Evolutionary conservation across 2,888 invertebrate species (phyloP).

Genomic region (Xestia ashworthii): DNA sequence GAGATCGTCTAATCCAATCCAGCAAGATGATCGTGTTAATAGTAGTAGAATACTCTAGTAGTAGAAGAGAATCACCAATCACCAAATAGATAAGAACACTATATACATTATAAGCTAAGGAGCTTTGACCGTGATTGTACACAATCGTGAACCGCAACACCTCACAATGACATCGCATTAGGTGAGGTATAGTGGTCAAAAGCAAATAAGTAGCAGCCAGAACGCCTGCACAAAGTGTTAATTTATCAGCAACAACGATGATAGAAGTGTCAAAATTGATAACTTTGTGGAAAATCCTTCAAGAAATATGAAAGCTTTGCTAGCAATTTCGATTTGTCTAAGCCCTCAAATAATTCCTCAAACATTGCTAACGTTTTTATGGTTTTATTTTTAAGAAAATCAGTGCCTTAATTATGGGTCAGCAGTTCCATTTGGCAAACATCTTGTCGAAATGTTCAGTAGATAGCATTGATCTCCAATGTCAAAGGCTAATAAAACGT

Average conservation of each 20-base stretch:
- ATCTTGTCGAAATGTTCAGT: slow-evolving; percentile 8
- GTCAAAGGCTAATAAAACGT: slow-evolving; percentile 70
- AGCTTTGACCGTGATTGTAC: neutral
- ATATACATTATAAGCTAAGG: neutral
- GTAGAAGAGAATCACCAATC: neutral
- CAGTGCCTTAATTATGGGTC: too few species aligned
- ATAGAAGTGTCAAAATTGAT: neutral
- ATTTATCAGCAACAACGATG: neutral
- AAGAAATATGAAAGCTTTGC: neutral
- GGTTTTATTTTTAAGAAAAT: too few species aligned
- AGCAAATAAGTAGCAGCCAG: neutral
- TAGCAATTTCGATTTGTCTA: neutral
- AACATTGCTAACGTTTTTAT: neutral
- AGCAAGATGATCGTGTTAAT: neutral
- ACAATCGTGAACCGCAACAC: neutral
- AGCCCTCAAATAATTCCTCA: neutral
- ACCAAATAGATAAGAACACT: neutral
- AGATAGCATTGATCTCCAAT: slow-evolving; percentile 52
- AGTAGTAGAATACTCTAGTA: neutral
- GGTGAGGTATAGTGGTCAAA: neutral
- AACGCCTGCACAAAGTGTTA: neutral
- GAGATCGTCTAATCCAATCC: neutral
- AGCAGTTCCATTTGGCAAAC: neutral
- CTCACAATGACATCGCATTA: neutral
- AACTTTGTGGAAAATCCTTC: neutral